Conservation (phyloP, 30 jellyfish, hydroid and myxozoan species). For the Catostylus mosaicus region DNA sequence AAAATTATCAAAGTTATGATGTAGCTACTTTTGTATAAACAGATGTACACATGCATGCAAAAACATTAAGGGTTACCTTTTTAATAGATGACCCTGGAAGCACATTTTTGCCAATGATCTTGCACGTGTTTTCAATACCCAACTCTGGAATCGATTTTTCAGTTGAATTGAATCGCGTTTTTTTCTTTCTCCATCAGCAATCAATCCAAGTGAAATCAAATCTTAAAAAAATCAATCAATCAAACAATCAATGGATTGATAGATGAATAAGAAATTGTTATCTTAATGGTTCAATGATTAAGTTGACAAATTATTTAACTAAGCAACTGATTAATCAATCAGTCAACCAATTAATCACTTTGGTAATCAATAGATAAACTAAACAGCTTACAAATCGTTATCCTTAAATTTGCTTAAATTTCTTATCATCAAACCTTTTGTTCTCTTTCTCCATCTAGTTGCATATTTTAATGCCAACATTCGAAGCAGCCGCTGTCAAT, state of each 20-base stretch:
- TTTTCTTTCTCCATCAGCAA: constrained; percentile 23
- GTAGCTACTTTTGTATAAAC: too few species aligned
- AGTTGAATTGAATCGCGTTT: constrained; percentile 11
- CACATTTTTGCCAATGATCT: constrained; percentile 52
- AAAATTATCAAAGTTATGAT: too few species aligned
- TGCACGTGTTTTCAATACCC: constrained; percentile 58
- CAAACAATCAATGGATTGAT: not conserved
- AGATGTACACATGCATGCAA: too few species aligned
- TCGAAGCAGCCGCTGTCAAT: constrained; percentile 31
- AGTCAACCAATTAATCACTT: not conserved
- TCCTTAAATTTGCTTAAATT: not conserved
- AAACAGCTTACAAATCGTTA: not conserved
- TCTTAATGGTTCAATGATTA: not conserved
- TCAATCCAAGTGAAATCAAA: constrained; percentile 5
- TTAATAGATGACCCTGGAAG: constrained; percentile 47
- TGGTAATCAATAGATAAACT: not conserved
- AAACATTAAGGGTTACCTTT: constrained; percentile 40
- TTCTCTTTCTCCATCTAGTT: constrained; percentile 35
- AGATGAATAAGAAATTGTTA: not conserved
- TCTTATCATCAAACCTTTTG: constrained; percentile 35
- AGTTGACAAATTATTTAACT: not conserved
- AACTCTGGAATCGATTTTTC: constrained; percentile 27
- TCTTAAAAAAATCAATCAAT: constrained; percentile 14
- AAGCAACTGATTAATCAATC: not conserved
- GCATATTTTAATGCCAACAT: constrained; percentile 25